Percentiles rank a stretch among this genome's conserved stretches.
These are phyloP conservation scores for Trichonephila clavata DNA, from an alignment of 1,140 invertebrate species.

Conservation along the genomic window DNA sequence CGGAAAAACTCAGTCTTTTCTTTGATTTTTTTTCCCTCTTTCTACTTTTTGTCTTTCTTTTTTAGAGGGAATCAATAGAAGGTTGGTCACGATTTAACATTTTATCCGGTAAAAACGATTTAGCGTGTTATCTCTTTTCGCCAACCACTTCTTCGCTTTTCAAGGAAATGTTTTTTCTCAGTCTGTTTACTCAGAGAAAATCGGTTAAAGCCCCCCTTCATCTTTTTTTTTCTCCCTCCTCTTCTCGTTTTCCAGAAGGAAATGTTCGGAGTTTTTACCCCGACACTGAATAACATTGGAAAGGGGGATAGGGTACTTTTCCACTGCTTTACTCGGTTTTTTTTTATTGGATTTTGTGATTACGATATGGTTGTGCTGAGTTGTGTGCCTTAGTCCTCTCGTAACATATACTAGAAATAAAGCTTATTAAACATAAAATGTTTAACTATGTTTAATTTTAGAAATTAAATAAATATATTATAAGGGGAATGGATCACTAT, in stretches of 20 bases:
- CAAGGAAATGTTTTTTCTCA: slow-evolving; percentile 36
- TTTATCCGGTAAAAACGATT: slow-evolving; percentile 64
- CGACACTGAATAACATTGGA: slow-evolving; percentile 28
- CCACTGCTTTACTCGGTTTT: neutral
- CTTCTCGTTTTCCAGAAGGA: slow-evolving; percentile 42
- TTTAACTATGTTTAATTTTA: too few relatives aligned
- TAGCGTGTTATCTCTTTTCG: slow-evolving; percentile 64
- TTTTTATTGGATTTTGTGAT: slow-evolving; percentile 6
- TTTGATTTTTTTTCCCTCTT: neutral
- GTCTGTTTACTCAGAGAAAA: slow-evolving; percentile 61
- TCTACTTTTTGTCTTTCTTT: slow-evolving; percentile 11
- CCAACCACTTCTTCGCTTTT: slow-evolving; percentile 53
- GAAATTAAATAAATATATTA: too few relatives aligned
- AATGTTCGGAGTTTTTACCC: slow-evolving; percentile 23
- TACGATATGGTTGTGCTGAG: neutral
- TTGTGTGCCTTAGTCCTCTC: neutral
- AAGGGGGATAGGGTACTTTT: neutral
- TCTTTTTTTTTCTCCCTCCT: slow-evolving; percentile 28
- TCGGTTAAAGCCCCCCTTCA: slow-evolving; percentile 24
- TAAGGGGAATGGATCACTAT: too few relatives aligned
- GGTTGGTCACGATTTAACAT: slow-evolving; percentile 63
- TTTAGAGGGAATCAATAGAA: slow-evolving; percentile 53
- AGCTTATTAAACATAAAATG: too few relatives aligned
- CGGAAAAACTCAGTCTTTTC: slow-evolving; percentile 25
- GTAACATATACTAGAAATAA: neutral